phyloP scores from a whole-genome alignment of 1,140 invertebrate genomes.

The Condylostylus longicornis region DNA sequence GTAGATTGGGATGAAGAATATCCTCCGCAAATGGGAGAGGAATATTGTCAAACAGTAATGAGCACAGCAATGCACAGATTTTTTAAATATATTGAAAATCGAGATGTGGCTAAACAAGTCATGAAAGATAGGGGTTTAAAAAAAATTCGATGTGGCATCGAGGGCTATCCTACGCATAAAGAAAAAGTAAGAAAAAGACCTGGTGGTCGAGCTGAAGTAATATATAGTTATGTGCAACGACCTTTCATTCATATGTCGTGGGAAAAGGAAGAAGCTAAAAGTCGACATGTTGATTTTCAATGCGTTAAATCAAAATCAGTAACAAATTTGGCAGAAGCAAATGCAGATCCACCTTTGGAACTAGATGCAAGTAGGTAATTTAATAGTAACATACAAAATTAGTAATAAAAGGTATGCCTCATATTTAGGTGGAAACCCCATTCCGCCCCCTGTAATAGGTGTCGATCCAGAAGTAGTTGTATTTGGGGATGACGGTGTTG shows the following conservation, averaged over 20 bases:
- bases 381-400: neutral
- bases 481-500: constrained; percentile 13
- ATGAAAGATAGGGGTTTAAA: constrained; percentile 96
- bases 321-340: constrained; percentile 80
- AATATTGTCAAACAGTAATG: constrained; percentile 88
- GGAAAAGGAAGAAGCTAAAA: constrained; percentile 99
- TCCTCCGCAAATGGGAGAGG: constrained; percentile 97
- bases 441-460: too few species aligned
- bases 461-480: too few species aligned
- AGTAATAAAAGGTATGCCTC: neutral
- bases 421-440: too few species aligned
- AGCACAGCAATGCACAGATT: constrained; percentile 91
- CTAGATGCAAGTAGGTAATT: constrained; percentile 36
- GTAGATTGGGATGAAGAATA: constrained; percentile 99
- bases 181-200: constrained; percentile 88
- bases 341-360: constrained; percentile 66
- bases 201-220: constrained; percentile 84
- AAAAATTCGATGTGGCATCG: constrained; percentile 97
- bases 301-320: constrained; percentile 91
- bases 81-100: constrained; percentile 99
- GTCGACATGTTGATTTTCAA: constrained; percentile 96
- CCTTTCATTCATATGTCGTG: constrained; percentile 99
- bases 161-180: constrained; percentile 98
- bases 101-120: constrained; percentile 97
- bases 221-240: constrained; percentile 99